These are phyloP conservation scores for Leucosticte australis DNA, from an alignment of 2,113 vertebrate genomes.

Conservation along the genomic window DNA sequence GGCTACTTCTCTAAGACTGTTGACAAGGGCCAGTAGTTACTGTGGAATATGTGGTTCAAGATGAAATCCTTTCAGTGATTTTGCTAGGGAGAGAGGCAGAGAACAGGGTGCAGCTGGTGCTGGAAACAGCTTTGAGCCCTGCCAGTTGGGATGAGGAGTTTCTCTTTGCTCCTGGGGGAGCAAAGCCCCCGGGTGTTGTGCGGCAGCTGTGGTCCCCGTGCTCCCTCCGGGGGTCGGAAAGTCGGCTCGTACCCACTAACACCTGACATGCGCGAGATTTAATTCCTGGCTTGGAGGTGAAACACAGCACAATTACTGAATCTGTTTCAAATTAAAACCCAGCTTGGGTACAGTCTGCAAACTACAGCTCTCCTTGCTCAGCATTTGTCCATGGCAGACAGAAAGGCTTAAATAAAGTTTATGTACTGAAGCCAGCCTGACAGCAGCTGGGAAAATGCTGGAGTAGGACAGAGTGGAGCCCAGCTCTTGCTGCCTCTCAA, in stretches of 20 bases:
- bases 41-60: background rate
- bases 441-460: background rate
- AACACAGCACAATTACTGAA: background rate
- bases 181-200: fast-evolving
- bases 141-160: background rate
- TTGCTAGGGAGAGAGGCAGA: background rate
- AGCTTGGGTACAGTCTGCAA: background rate
- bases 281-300: constrained; percentile 10
- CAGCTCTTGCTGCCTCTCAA: fast-evolving
- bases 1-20: background rate
- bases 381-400: background rate
- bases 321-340: constrained; percentile 16
- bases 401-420: background rate
- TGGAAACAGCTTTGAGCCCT: background rate
- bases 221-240: fast-evolving
- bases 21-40: constrained; percentile 10
- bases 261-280: background rate
- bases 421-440: background rate
- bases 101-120: background rate
- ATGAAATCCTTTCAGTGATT: background rate
- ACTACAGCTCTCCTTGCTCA: background rate
- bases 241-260: background rate
- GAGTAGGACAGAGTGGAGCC: background rate
- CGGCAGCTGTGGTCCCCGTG: background rate
- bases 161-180: background rate